phyloP scores from a whole-genome alignment of 2,888 invertebrate species.

The Torymus tubicola region DNA sequence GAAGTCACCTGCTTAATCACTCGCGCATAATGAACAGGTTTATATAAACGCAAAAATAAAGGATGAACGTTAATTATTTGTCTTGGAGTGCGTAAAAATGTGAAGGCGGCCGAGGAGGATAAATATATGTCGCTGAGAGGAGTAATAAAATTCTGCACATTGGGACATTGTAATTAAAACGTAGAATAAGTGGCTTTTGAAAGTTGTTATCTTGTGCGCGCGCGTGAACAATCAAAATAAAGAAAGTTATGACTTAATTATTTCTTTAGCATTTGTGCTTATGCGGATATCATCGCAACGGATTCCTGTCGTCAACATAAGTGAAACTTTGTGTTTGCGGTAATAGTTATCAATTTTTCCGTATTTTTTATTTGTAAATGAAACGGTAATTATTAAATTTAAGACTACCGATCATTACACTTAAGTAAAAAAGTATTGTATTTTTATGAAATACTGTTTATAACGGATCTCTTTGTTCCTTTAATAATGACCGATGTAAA shows the following conservation, averaged over 20 bases:
- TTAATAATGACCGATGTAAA: no score
- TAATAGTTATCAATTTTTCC: conserved; percentile 25
- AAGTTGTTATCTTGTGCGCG: not conserved
- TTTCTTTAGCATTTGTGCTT: not conserved
- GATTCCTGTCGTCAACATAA: not conserved
- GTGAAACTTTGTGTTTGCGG: conserved; percentile 19
- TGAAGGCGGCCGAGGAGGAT: not conserved
- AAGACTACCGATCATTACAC: not conserved
- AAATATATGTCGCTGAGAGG: not conserved
- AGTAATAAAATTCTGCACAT: conserved; percentile 9
- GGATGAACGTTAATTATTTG: conserved; percentile 39
- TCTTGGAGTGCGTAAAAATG: not conserved
- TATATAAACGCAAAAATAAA: conserved; percentile 38
- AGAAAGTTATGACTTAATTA: conserved; percentile 11
- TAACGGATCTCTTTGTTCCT: no score
- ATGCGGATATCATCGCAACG: not conserved
- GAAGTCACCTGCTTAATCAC: conserved; percentile 54
- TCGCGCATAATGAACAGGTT: conserved; percentile 44
- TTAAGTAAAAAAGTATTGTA: not conserved
- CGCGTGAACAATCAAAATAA: not conserved
- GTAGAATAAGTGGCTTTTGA: conserved; percentile 11
- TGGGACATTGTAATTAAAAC: conserved; percentile 9
- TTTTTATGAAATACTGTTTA: conserved; percentile 11
- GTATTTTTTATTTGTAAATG: conserved; percentile 21
- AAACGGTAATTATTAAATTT: conserved; percentile 28